Base-by-base conservation (phyloP, 64 coral and sea anemone genomes). In the Montipora capricornis region DNA sequence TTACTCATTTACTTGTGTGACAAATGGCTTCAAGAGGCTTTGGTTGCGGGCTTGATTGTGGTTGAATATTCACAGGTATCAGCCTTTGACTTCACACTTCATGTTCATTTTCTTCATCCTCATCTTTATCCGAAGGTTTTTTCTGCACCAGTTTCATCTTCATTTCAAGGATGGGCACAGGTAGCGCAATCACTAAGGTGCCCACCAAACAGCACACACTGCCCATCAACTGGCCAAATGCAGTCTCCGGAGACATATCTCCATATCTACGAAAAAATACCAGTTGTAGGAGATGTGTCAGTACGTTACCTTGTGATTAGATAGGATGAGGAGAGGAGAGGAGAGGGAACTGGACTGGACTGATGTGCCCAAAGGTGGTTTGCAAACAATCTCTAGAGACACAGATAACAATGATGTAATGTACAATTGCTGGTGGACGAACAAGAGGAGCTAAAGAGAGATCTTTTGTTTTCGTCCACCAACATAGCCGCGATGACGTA, bases 151-250 rank as follows among this genome's bases (percentile, higher is more conserved):
- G 89, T 88, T 97, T 97, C 95, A 95, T 97, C 69, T 98, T 98
- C 97, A 95, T 95, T 91, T 98, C 94, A 24, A 98, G 66, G 44
- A 98, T 95, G 2, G 97, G 97, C 24, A 98, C 97, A 52, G 94
- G 94, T 47, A 98, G 75, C 19, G 97, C 94, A 45, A 98, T 95
- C 19, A 98, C 94, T 20, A 98, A 75, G 2, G 94, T 93, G 29
- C 97, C 97, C 13, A 98, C 94, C 20, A 98, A 66, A 57, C 97
- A 98, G 77, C 97, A 98, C 19, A 95, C 93, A 83, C 97, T 98
- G 20, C 97, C 97, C 82, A 95, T 95, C 49, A 98, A 52, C 84
- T 98, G 94, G 4, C 97, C 97, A 26, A 98, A 85, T 13, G 94
- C 90, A 10, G 97, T 98, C 6, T 93, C 91, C 2, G 97, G 97